Percentiles rank a stretch among this genome's conserved stretches.
Evolutionary conservation across 1,140 invertebrate genomes (phyloP).

Genomic region (Hypsibius dujardini): DNA sequence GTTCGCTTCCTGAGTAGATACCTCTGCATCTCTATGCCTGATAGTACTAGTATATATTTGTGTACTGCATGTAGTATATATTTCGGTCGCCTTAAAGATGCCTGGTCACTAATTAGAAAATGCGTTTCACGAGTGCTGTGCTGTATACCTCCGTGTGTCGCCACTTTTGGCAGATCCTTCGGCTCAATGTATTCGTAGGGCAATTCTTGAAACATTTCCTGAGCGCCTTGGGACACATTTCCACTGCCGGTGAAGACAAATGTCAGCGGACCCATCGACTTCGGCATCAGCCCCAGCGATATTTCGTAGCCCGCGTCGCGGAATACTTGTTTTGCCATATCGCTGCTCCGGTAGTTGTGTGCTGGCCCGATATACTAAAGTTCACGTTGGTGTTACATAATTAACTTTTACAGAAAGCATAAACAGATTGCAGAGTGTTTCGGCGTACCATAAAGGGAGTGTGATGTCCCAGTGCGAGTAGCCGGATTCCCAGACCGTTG

Average conservation of each 20-base stretch:
- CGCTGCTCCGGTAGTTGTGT: slow-evolving; percentile 92
- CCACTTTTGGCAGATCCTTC: slow-evolving; percentile 79
- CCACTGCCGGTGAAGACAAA: slow-evolving; percentile 91
- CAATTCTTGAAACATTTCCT: slow-evolving; percentile 90
- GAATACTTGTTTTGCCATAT: slow-evolving; percentile 89
- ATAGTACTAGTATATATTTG: no score
- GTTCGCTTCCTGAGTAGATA: no score
- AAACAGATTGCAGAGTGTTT: not conserved
- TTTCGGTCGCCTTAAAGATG: no score
- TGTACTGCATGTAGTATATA: no score
- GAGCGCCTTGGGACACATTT: slow-evolving; percentile 64
- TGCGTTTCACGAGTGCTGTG: no score
- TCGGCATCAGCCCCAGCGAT: slow-evolving; percentile 85
- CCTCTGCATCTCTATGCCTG: no score
- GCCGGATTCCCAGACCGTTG: slow-evolving; percentile 77
- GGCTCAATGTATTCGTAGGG: slow-evolving; percentile 93
- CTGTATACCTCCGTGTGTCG: slow-evolving; percentile 81
- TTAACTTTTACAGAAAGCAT: not conserved
- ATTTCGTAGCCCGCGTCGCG: slow-evolving; percentile 96
- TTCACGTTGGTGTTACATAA: slow-evolving; percentile 22
- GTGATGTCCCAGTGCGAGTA: slow-evolving; percentile 88
- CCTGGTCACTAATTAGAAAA: no score
- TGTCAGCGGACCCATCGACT: slow-evolving; percentile 86
- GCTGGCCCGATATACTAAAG: slow-evolving; percentile 91
- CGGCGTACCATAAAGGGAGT: slow-evolving; percentile 84